Evolutionary conservation across 2,113 vertebrate genomes (phyloP), one percentile per base, ranked within the genome.

Genomic region (Prochilodus magdalenae): DNA sequence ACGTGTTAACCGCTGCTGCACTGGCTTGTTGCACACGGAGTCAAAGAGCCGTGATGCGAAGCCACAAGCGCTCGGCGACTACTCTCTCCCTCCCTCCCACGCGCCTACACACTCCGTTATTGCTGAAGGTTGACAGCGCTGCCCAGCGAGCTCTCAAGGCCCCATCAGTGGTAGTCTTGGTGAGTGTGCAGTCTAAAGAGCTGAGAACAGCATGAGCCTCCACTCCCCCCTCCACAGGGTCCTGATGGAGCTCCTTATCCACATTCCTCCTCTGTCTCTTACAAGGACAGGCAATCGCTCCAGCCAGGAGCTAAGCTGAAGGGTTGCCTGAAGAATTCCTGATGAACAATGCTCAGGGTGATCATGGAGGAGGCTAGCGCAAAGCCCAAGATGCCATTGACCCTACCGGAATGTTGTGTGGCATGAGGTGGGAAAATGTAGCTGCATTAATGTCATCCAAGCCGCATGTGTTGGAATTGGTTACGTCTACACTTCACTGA

Each of bases 71-170:
- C 57, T 74, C 47, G 29, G n/a, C 47, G 44, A 4, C 57, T 44
- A 70, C 22, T 70, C 33, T 70, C 18, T n/a, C 66, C 44, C 40
- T 70, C 33, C 15, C 57, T 22, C 69, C n/a, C 27, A 62, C 55
- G 49, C 33, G 26, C 44, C 33, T 24, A 27, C 71, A 36, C 14
- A 63, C 26, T 11, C 18, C 26, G 53, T n/a, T 47, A 8, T 60
- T 40, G 44, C 57, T 55, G 60, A 81, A 66, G 79, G 71, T 81
- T 81, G 71, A 22, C 70, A 74, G 66, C 62, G 71, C 30, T 79
- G 62, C 29, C 24, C 55, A 60, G 53, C 16, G 16, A 27, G 22
- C 78, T 73, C 78, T 73, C 44, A 80, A 73, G 47, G 59, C 22
- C 44, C 70, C 57, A 81, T 81, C 72, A 81, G 70, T 51, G 29